Evolutionary conservation across 2,888 invertebrate genomes (phyloP).

Genomic region (Cerastis leucographa): DNA sequence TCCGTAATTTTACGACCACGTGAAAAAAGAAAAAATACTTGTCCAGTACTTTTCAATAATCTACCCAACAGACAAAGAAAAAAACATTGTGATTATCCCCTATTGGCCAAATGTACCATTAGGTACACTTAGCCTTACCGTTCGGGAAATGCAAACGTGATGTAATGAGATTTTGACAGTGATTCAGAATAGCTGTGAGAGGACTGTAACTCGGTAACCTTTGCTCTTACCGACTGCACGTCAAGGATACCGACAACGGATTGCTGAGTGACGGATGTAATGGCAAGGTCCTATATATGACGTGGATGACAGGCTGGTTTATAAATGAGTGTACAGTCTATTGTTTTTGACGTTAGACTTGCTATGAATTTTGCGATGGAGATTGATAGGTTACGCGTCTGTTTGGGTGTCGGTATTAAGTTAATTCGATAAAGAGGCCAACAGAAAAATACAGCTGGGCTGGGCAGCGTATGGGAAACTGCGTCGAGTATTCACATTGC

Average conservation of each 20-base stretch:
- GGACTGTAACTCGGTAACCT: slow-evolving; percentile 57
- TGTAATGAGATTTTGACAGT: neutral
- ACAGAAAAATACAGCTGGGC: too few species aligned
- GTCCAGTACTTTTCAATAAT: too few species aligned
- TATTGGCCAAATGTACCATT: too few species aligned
- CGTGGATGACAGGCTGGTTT: slow-evolving; percentile 44
- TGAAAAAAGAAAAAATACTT: too few species aligned
- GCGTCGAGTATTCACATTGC: too few species aligned
- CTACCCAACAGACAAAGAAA: too few species aligned
- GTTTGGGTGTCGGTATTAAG: neutral
- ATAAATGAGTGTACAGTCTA: neutral
- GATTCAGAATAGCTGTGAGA: neutral
- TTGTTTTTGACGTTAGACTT: slow-evolving; percentile 57
- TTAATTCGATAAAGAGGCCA: too few species aligned
- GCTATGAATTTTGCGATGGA: slow-evolving; percentile 30
- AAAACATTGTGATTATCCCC: too few species aligned
- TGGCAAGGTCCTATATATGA: slow-evolving; percentile 64
- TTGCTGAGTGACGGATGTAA: slow-evolving; percentile 65
- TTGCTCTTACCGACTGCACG: slow-evolving; percentile 57
- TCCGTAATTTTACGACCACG: too few species aligned
- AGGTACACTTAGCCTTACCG: neutral
- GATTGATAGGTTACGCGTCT: neutral
- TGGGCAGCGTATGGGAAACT: too few species aligned
- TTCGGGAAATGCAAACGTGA: neutral
- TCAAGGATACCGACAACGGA: slow-evolving; percentile 64